Evolutionary conservation across 2,888 invertebrate genomes (phyloP).

Genomic region (Mesoligia furuncula): DNA sequence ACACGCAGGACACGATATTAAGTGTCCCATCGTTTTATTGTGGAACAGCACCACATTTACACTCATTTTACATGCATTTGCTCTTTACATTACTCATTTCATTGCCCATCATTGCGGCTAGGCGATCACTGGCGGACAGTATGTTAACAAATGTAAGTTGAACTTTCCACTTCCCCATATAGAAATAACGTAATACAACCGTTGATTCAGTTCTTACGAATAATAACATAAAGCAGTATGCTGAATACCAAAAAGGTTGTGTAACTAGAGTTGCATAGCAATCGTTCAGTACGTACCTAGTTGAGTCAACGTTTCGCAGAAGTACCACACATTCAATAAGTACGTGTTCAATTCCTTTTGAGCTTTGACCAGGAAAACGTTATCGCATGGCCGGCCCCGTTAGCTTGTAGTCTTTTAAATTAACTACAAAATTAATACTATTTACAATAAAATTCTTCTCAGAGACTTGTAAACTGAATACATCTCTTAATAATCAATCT

Average conservation of each 20-base stretch:
- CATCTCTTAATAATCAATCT: too few relatives aligned
- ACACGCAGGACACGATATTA: too few relatives aligned
- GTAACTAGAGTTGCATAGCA: constrained; percentile 59
- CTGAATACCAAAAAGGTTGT: constrained; percentile 58
- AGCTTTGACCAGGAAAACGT: constrained; percentile 62
- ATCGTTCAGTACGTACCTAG: constrained; percentile 38
- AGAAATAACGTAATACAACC: constrained; percentile 22
- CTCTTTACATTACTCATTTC: not conserved
- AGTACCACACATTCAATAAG: constrained; percentile 35
- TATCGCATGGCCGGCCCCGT: constrained; percentile 44
- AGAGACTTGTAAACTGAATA: not conserved
- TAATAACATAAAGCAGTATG: constrained; percentile 28
- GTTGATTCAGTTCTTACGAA: constrained; percentile 35
- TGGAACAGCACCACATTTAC: too few relatives aligned
- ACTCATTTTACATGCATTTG: too few relatives aligned
- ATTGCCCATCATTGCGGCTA: not conserved
- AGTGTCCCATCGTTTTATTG: too few relatives aligned
- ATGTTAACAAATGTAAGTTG: not conserved
- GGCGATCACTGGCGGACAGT: not conserved
- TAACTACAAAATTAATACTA: constrained; percentile 1
- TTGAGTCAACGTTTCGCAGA: constrained; percentile 70
- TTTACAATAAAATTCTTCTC: not conserved
- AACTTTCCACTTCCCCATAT: not conserved
- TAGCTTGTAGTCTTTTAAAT: constrained; percentile 18
- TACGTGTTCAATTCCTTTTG: constrained; percentile 43